phyloP scores from a whole-genome alignment of 1,140 invertebrate species.

The Andrena cerasifolii region DNA sequence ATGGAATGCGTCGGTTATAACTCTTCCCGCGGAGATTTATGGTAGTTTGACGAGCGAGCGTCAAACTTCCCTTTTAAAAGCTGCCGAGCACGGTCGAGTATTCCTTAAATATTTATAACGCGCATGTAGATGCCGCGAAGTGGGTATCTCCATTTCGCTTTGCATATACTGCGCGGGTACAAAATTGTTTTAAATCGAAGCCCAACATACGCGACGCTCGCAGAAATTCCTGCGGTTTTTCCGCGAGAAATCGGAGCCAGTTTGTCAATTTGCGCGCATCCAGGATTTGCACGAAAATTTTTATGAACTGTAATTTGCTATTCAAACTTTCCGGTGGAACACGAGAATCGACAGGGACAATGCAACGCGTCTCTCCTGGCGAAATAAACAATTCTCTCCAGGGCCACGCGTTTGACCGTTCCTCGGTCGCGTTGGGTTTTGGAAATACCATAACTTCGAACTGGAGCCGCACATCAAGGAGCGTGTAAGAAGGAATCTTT shows the following conservation, averaged over 20 bases:
- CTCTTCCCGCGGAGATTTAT: conserved; percentile 30
- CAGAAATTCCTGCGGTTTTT: neutral
- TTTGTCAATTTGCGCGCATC: conserved; percentile 1
- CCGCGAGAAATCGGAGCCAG: neutral
- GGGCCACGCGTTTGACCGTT: no score
- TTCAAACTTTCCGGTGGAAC: conserved; percentile 9
- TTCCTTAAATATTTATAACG: neutral
- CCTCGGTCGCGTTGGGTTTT: no score
- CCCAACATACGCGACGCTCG: neutral
- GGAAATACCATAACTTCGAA: no score
- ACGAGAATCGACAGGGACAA: neutral
- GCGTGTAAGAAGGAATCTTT: no score
- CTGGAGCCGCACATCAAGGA: no score
- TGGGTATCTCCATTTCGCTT: no score
- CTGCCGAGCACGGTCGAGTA: no score
- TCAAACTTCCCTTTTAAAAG: neutral
- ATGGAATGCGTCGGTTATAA: conserved; percentile 27
- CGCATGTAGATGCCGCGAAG: neutral
- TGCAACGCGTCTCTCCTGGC: neutral
- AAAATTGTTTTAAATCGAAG: neutral
- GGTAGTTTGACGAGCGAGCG: conserved; percentile 24
- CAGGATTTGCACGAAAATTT: neutral
- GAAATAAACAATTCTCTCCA: no score
- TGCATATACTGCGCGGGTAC: no score
- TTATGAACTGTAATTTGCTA: conserved; percentile 5